Evolutionary conservation across 2,797 vertebrate genomes (phyloP).

Genomic region (Coregonus suidteri): DNA sequence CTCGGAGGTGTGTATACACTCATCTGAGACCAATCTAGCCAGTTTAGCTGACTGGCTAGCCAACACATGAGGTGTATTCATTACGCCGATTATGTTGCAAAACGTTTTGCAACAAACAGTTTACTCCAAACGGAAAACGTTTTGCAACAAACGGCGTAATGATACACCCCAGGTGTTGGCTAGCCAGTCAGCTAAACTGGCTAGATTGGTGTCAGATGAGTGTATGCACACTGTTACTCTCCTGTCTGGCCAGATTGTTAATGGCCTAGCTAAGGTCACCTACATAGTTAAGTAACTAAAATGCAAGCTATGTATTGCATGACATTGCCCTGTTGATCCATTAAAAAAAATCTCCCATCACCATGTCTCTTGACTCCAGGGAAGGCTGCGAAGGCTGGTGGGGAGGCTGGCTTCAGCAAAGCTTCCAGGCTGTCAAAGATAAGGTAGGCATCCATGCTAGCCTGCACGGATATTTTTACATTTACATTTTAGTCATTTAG

Average conservation of each 20-base stretch:
- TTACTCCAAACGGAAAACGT: too few relatives aligned
- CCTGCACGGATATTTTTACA: background rate
- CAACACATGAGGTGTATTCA: background rate
- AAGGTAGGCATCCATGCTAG: conserved; percentile 80
- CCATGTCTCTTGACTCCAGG: conserved; percentile 69
- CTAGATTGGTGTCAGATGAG: background rate
- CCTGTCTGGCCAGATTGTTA: too few relatives aligned
- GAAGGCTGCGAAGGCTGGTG: conserved; percentile 98
- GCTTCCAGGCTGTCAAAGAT: conserved; percentile 91
- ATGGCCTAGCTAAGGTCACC: too few relatives aligned
- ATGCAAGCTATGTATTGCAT: background rate
- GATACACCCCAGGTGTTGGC: background rate
- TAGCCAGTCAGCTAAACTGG: background rate
- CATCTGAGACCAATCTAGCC: background rate
- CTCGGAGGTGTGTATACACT: background rate
- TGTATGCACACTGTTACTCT: background rate
- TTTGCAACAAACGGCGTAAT: too few relatives aligned
- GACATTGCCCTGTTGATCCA: conserved; percentile 21
- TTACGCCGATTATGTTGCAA: too few relatives aligned
- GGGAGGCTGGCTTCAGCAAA: conserved; percentile 97
- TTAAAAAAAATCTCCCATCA: background rate
- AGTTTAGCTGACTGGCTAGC: background rate
- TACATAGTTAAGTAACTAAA: background rate
- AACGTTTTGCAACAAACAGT: too few relatives aligned
- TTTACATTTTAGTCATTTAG: too few relatives aligned